A percentile compares a stretch with the other conserved stretches of the same genome.
Conservation (phyloP, 2,888 invertebrate genomes). For the Sepiola atlantica region DNA sequence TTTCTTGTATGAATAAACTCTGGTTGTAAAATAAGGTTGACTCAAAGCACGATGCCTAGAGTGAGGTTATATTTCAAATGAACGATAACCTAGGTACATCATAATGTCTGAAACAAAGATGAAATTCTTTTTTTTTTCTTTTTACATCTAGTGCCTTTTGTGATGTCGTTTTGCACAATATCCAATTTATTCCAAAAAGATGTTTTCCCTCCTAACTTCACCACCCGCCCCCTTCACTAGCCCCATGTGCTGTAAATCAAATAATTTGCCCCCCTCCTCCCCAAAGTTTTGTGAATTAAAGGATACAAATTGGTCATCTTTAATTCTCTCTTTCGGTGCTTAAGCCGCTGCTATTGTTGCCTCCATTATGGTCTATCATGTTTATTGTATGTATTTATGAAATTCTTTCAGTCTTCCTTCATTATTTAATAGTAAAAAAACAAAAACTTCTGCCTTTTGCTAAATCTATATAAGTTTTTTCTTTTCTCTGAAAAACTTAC, state of each 20-base stretch:
- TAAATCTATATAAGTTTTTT: not conserved
- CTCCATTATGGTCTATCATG: not conserved
- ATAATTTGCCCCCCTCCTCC: not conserved
- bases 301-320: not conserved
- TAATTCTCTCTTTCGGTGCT: not conserved
- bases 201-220: not conserved
- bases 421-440: not conserved
- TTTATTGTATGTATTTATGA: not conserved
- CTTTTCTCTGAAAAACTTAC: not conserved
- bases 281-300: not conserved
- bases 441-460: not conserved
- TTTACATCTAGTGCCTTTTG: slow-evolving; percentile 32
- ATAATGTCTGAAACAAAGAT: too few relatives aligned
- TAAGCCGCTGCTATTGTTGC: not conserved
- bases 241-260: not conserved
- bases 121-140: not conserved
- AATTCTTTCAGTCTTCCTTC: not conserved
- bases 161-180: slow-evolving; percentile 32
- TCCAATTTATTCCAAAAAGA: not conserved
- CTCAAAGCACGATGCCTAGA: not conserved
- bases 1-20: not conserved
- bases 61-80: not conserved
- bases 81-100: too few relatives aligned
- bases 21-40: not conserved
- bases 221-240: not conserved